phyloP scores from a whole-genome alignment of 2,888 invertebrate genomes.

The Lucinisca nassula region DNA sequence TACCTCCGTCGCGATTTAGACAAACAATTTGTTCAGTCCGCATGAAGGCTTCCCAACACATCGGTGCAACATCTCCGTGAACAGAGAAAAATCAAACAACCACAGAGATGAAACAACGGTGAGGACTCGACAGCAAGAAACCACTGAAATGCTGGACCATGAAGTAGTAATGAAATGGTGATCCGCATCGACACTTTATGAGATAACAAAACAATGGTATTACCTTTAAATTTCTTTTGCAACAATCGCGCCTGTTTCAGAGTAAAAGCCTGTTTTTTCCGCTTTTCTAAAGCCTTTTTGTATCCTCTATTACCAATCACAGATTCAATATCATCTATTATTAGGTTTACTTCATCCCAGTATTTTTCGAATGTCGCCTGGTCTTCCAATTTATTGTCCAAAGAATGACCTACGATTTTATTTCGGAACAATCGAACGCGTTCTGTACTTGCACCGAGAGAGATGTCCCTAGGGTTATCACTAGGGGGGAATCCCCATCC shows the following conservation, averaged over 20 bases:
- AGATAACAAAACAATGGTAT: no score
- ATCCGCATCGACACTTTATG: no score
- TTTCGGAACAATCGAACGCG: not conserved
- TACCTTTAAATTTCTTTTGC: no score
- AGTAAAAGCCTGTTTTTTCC: not conserved
- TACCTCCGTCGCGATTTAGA: no score
- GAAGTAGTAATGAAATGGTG: no score
- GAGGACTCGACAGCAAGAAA: no score
- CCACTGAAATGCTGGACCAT: no score
- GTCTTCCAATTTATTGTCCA: not conserved
- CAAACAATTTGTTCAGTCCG: no score
- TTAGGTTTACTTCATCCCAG: not conserved
- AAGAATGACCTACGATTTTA: not conserved
- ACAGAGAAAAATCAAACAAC: no score
- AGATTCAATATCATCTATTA: not conserved
- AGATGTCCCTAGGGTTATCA: not conserved
- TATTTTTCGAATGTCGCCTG: not conserved
- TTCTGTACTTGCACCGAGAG: not conserved
- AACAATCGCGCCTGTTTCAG: not conserved
- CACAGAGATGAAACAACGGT: no score
- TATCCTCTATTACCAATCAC: not conserved
- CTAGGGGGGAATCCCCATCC: not conserved
- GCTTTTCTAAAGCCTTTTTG: not conserved
- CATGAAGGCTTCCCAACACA: no score
- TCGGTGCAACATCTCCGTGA: no score